Conservation (phyloP, 35 echinoderm and acorn worm genomes). For the Diadema setosum region DNA sequence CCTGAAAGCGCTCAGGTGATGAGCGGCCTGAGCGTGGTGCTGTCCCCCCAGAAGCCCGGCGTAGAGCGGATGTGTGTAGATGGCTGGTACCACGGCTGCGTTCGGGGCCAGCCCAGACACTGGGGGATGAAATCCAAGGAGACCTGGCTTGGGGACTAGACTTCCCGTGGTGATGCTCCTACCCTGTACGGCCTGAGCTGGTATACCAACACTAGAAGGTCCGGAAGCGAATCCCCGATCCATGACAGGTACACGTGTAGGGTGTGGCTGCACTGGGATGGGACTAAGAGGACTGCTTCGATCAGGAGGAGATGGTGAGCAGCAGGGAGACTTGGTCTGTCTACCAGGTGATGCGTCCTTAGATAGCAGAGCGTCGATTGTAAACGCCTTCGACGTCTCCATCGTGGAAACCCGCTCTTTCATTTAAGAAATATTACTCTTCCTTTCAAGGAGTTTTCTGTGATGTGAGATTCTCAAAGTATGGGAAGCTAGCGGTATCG, state of each 20-base stretch:
- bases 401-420: constrained; percentile 19
- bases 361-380: constrained; percentile 81
- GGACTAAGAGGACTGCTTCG: constrained; percentile 42
- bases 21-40: constrained; percentile 33
- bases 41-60: constrained; percentile 75
- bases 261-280: constrained; percentile 28
- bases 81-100: constrained; percentile 51
- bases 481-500: no score
- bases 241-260: neutral
- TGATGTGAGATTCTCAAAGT: no score
- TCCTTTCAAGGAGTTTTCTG: no score
- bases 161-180: constrained; percentile 32
- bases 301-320: constrained; percentile 6
- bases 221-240: neutral
- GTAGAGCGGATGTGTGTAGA: constrained; percentile 86
- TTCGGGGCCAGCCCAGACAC: neutral
- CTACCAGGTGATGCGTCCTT: constrained; percentile 20
- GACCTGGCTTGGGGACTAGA: constrained; percentile 72
- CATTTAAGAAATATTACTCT: neutral
- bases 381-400: constrained; percentile 74
- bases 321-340: constrained; percentile 11
- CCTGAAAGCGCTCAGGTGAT: constrained; percentile 75
- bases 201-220: neutral
- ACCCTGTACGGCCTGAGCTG: constrained; percentile 15
- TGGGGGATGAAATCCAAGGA: constrained; percentile 51